Percentiles rank a stretch among this genome's conserved stretches.
phyloP scores from a whole-genome alignment of 2,113 vertebrate genomes.

The Grammomys surdaster region DNA sequence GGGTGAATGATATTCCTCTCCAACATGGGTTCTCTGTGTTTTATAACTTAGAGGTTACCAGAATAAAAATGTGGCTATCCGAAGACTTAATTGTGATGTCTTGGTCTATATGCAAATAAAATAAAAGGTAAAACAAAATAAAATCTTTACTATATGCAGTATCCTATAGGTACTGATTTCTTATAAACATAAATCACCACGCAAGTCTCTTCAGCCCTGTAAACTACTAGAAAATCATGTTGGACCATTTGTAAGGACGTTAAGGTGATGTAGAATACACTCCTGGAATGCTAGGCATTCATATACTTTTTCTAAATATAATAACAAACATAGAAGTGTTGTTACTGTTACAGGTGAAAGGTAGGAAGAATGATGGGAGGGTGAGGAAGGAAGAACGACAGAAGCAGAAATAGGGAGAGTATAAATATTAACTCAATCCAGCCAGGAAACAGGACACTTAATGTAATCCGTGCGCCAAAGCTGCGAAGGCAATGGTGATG shows the following conservation, averaged over 20 bases:
- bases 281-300: background rate
- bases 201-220: background rate
- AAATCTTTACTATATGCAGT: background rate
- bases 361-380: background rate
- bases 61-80: background rate
- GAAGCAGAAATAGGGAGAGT: background rate
- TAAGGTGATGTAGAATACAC: background rate
- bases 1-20: background rate
- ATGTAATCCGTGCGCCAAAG: background rate
- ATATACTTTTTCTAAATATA: constrained; percentile 6
- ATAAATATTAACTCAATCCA: background rate
- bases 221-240: background rate
- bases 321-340: background rate
- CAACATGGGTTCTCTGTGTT: background rate
- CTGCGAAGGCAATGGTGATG: background rate
- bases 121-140: too few relatives aligned
- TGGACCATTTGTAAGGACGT: background rate
- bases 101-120: background rate
- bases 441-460: background rate
- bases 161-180: background rate
- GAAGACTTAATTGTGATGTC: background rate
- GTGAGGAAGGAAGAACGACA: background rate
- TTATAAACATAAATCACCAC: background rate
- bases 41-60: background rate
- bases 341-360: background rate